Conservation (phyloP, 1,140 invertebrate species). For the Bombus terrestris region DNA sequence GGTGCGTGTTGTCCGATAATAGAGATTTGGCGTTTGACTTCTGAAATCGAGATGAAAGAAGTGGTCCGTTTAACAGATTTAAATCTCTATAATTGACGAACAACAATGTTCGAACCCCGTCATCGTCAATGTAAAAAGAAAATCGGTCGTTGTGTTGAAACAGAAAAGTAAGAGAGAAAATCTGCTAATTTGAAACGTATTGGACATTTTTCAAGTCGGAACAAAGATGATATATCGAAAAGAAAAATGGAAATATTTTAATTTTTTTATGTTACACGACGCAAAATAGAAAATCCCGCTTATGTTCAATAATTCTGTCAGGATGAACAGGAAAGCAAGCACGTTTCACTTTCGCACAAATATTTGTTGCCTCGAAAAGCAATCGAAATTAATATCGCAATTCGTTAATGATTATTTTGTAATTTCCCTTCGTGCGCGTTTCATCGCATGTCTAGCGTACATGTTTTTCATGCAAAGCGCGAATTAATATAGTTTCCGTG, state of each 20-base stretch:
- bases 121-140: too few relatives aligned
- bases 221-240: neutral
- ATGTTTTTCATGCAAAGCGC: neutral
- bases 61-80: neutral
- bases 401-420: constrained; percentile 29
- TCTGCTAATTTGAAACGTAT: neutral
- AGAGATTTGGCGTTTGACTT: constrained; percentile 23
- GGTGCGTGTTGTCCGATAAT: constrained; percentile 17
- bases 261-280: neutral
- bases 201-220: neutral
- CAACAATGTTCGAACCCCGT: neutral
- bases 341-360: neutral
- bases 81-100: neutral
- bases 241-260: neutral
- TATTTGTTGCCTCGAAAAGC: constrained; percentile 2
- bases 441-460: neutral
- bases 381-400: constrained; percentile 21
- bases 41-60: neutral
- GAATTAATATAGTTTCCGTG: constrained; percentile 17
- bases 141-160: neutral
- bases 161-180: neutral
- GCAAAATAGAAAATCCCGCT: neutral
- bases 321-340: neutral
- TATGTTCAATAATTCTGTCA: neutral
- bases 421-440: neutral